phyloP scores from a whole-genome alignment of 2,888 invertebrate genomes.

The Timema podura region DNA sequence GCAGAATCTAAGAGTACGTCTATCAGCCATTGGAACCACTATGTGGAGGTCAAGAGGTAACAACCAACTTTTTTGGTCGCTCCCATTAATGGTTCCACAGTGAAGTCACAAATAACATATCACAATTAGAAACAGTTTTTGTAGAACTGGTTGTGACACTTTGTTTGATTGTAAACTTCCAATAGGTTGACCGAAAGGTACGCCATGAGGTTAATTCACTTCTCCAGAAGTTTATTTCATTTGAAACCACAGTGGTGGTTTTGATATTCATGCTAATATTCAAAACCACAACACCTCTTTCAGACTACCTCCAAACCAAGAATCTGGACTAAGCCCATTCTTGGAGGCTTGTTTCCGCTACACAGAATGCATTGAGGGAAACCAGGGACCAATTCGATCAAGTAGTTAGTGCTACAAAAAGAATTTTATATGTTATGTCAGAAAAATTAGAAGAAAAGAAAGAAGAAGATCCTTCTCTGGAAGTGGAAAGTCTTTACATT shows the following conservation, averaged over 20 bases:
- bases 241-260: background rate
- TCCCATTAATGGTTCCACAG: background rate
- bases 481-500: too few relatives aligned
- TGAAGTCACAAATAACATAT: background rate
- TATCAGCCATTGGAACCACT: background rate
- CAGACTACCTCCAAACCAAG: background rate
- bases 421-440: background rate
- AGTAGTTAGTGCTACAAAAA: background rate
- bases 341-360: conserved; percentile 7
- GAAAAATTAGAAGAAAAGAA: background rate
- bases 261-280: background rate
- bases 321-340: background rate
- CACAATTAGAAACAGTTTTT: background rate
- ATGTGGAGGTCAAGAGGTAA: background rate
- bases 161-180: background rate
- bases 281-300: background rate
- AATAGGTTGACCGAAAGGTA: background rate
- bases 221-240: background rate
- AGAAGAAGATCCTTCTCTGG: too few relatives aligned
- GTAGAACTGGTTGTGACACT: background rate
- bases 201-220: background rate
- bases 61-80: background rate
- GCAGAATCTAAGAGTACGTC: conserved; percentile 11
- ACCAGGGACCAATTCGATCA: background rate
- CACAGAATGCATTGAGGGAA: background rate